These are phyloP conservation scores for Drosophila gunungcola DNA, from an alignment of 1,140 invertebrate species.

Conservation along the genomic window DNA sequence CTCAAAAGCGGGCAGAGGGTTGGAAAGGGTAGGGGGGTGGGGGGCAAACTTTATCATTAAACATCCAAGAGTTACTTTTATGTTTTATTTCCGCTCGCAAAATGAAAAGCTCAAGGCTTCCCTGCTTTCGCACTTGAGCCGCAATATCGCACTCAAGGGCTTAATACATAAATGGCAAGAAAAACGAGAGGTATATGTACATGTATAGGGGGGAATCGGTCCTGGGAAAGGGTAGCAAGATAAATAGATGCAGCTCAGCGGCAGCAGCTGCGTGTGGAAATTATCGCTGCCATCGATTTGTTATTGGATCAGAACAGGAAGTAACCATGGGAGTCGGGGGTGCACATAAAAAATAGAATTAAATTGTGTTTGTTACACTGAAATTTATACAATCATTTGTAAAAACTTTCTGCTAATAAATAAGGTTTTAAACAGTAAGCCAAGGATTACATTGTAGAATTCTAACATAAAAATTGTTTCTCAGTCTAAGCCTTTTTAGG, in stretches of 20 bases:
- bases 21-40: neutral
- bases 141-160: constrained; percentile 79
- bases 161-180: constrained; percentile 61
- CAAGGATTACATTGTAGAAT: too few relatives aligned
- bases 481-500: too few relatives aligned
- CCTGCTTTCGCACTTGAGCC: constrained; percentile 67
- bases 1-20: constrained; percentile 2
- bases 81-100: constrained; percentile 75
- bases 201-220: constrained; percentile 7
- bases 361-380: constrained; percentile 18
- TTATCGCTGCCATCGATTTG: constrained; percentile 75
- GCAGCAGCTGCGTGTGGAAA: constrained; percentile 70
- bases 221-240: constrained; percentile 62
- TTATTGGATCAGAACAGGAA: constrained; percentile 58
- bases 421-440: too few relatives aligned
- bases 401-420: neutral
- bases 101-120: constrained; percentile 66
- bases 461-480: too few relatives aligned
- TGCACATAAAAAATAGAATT: constrained; percentile 7
- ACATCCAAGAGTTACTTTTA: constrained; percentile 80
- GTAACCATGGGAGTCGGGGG: constrained; percentile 1
- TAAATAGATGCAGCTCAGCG: constrained; percentile 78
- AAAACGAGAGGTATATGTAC: constrained; percentile 9
- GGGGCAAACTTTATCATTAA: constrained; percentile 74
- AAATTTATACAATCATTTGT: neutral